phyloP scores from a whole-genome alignment of 2,888 invertebrate genomes.

The Chironomus tentans region DNA sequence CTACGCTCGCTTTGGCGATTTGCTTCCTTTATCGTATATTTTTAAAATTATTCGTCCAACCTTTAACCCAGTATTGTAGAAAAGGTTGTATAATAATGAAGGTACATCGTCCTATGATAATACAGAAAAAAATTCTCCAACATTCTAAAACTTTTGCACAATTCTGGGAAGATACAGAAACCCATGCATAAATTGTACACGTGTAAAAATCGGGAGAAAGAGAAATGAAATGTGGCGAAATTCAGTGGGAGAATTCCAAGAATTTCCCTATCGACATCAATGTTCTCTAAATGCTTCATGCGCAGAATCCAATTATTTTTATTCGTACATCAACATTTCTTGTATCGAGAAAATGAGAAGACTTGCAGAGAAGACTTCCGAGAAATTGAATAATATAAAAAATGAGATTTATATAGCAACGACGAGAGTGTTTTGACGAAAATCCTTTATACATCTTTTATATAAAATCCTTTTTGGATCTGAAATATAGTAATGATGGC shows the following conservation, averaged over 20 bases:
- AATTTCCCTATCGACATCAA: background rate
- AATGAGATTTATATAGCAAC: background rate
- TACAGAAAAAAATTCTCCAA: background rate
- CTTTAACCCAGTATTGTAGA: background rate
- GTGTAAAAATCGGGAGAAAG: background rate
- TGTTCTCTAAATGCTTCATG: background rate
- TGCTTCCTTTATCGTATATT: no score
- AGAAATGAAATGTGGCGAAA: background rate
- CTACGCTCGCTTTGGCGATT: no score
- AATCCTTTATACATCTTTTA: no score
- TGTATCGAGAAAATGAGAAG: background rate
- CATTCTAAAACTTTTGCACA: background rate
- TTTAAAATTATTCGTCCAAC: no score
- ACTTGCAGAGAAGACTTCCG: background rate
- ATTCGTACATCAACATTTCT: background rate
- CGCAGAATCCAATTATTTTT: conserved; percentile 14
- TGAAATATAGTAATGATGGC: no score
- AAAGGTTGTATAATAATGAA: background rate
- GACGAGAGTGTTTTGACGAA: no score
- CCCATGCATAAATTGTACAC: conserved; percentile 8
- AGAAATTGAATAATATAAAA: background rate
- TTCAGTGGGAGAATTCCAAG: background rate
- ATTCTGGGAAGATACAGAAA: background rate
- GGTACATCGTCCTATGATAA: background rate
- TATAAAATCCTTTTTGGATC: no score